phyloP scores from a whole-genome alignment of 2,797 vertebrate species.

The Botia kubotai region DNA sequence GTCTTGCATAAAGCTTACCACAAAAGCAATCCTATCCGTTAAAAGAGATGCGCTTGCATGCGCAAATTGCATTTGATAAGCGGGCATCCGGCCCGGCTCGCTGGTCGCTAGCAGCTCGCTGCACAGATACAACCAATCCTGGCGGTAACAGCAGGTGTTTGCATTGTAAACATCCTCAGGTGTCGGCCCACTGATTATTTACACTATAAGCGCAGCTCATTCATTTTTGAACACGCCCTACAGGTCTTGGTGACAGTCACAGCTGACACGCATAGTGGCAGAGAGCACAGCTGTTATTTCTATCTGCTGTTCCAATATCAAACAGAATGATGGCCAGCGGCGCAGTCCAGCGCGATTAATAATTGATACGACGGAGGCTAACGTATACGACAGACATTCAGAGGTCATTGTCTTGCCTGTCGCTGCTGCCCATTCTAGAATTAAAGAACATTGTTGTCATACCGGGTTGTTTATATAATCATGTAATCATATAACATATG shows the following conservation, averaged over 20 bases:
- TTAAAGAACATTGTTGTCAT: conserved; percentile 6
- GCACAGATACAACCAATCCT: conserved; percentile 79
- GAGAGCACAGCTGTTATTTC: conserved; percentile 71
- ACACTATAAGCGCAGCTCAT: conserved; percentile 78
- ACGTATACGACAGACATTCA: conserved; percentile 73
- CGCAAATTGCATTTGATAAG: conserved; percentile 51
- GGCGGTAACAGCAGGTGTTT: conserved; percentile 77
- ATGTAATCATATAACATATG: too few species aligned
- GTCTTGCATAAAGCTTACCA: neutral
- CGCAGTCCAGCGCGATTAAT: conserved; percentile 76
- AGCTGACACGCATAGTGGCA: conserved; percentile 70
- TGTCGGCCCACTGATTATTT: conserved; percentile 80
- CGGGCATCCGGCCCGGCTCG: conserved; percentile 62
- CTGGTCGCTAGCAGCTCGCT: conserved; percentile 59
- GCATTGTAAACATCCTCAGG: conserved; percentile 81
- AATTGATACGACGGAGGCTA: conserved; percentile 72
- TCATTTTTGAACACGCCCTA: conserved; percentile 80
- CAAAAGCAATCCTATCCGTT: conserved; percentile 39
- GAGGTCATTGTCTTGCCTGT: conserved; percentile 70
- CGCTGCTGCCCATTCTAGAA: conserved; percentile 16
- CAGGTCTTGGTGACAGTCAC: conserved; percentile 79
- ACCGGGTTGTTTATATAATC: conserved; percentile 1
- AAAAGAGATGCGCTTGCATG: conserved; percentile 52
- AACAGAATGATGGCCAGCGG: conserved; percentile 72
- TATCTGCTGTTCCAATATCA: conserved; percentile 70